phyloP scores from a whole-genome alignment of 2,113 vertebrate species.

The Bagarius yarrelli region DNA sequence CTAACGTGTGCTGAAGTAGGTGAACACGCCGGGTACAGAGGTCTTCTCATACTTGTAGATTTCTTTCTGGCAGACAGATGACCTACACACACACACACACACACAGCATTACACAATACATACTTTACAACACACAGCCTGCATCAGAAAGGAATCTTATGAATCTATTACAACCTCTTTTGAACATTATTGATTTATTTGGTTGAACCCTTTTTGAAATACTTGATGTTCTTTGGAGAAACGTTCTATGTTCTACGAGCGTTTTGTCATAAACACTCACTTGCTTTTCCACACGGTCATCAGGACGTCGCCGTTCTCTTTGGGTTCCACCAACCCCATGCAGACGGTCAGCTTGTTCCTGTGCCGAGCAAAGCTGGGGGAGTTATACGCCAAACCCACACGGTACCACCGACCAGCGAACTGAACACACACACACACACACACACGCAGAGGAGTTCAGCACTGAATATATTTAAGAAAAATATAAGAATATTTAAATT shows the following conservation, averaged over 20 bases:
- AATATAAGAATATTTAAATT: no score
- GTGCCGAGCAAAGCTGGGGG: slow-evolving; percentile 59
- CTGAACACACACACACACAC: slow-evolving; percentile 53
- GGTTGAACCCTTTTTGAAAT: no score
- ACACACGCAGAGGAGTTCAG: slow-evolving; percentile 8
- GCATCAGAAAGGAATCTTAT: no score
- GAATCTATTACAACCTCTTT: no score
- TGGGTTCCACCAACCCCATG: slow-evolving; percentile 59
- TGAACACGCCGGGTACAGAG: slow-evolving; percentile 64
- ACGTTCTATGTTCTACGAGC: no score
- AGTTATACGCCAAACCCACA: slow-evolving; percentile 71
- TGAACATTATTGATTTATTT: no score
- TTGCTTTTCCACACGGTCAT: slow-evolving; percentile 71
- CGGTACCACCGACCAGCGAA: slow-evolving; percentile 74
- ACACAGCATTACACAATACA: not conserved
- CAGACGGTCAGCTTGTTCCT: slow-evolving; percentile 63
- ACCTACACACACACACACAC: slow-evolving; percentile 52
- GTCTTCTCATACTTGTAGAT: slow-evolving; percentile 69
- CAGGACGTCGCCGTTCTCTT: slow-evolving; percentile 64
- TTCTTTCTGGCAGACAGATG: slow-evolving; percentile 53
- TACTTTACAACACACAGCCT: no score
- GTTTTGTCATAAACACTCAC: slow-evolving; percentile 56
- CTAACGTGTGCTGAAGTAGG: slow-evolving; percentile 75
- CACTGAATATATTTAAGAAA: no score
- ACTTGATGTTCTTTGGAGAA: no score